A percentile compares a stretch with the other conserved stretches of the same genome.
These are phyloP conservation scores for Exaiptasia diaphana DNA, from an alignment of 64 coral and sea anemone genomes.

Conservation along the genomic window DNA sequence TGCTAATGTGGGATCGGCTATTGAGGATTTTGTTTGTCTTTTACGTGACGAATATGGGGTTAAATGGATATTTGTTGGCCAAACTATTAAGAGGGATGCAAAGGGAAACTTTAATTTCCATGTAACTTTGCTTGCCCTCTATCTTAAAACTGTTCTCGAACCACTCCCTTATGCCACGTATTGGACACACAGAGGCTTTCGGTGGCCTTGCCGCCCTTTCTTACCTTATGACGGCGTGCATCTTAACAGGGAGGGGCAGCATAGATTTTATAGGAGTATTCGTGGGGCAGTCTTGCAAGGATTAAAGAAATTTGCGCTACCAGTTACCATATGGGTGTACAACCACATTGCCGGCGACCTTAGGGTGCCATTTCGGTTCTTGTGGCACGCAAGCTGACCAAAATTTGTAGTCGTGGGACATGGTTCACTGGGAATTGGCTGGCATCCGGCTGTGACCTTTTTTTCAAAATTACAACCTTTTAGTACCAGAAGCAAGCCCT, in stretches of 20 bases:
- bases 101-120: background rate
- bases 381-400: too few species aligned
- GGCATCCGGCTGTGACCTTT: too few species aligned
- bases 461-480: too few species aligned
- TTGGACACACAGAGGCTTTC: background rate
- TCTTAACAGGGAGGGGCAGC: background rate
- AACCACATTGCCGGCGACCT: too few species aligned
- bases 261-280: background rate
- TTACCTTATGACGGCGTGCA: background rate
- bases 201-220: background rate
- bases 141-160: background rate
- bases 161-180: background rate
- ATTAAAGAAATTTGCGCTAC: too few species aligned
- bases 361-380: background rate
- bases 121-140: background rate
- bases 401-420: too few species aligned
- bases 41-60: background rate
- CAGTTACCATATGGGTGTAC: too few species aligned
- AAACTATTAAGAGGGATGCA: background rate
- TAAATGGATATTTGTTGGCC: background rate
- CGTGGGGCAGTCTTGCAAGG: background rate
- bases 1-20: background rate
- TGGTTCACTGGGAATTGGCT: too few species aligned
- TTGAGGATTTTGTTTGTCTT: constrained; percentile 8
- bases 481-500: too few species aligned